A percentile compares a stretch with the other conserved stretches of the same genome.
Conservation (phyloP, 30 jellyfish, hydroid and myxozoan genomes). For the Turritopsis rubra region DNA sequence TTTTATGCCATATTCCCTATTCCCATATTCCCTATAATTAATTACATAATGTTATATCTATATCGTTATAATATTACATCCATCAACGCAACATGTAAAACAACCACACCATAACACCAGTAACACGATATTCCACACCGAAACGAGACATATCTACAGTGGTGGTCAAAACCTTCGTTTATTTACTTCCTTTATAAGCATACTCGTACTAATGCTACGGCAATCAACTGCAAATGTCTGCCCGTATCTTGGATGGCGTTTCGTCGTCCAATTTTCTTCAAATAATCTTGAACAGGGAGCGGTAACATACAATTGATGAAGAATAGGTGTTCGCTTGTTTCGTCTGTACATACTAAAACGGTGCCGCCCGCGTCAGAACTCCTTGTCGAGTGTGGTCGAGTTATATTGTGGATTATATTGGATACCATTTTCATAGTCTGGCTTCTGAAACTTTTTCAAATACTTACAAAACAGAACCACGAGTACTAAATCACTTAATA, state of each 20-base stretch:
- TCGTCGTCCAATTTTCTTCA: background rate
- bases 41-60: too few relatives aligned
- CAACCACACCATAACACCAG: too few relatives aligned
- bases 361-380: background rate
- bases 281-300: background rate
- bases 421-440: background rate
- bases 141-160: too few relatives aligned
- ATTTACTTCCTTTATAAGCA: background rate
- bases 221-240: background rate
- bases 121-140: too few relatives aligned
- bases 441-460: too few relatives aligned
- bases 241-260: background rate
- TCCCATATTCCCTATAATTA: too few relatives aligned
- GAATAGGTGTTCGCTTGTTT: background rate
- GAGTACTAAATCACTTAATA: too few relatives aligned
- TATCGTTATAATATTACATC: too few relatives aligned
- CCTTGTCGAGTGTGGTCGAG: background rate
- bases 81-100: too few relatives aligned
- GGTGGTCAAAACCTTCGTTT: too few relatives aligned
- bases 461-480: too few relatives aligned
- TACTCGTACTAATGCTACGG: background rate
- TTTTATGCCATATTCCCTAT: too few relatives aligned
- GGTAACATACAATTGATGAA: background rate
- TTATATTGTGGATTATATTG: background rate
- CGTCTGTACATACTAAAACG: background rate